Evolutionary conservation across 2,113 vertebrate species (phyloP).

Genomic region (Rhinoptilus africanus): DNA sequence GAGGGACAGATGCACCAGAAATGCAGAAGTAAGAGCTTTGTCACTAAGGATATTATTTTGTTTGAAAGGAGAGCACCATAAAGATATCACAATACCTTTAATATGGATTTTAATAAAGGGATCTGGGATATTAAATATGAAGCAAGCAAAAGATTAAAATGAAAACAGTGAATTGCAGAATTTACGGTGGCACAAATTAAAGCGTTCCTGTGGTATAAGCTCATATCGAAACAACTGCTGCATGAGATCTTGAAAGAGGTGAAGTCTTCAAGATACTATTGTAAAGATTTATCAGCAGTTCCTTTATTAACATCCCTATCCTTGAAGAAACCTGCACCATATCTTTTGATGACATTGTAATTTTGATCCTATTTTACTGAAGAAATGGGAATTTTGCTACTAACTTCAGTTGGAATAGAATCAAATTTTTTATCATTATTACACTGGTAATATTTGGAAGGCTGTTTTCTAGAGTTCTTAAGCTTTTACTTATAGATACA

Average conservation of each 20-base stretch:
- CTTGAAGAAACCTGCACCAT: neutral
- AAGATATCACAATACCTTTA: conserved; percentile 27
- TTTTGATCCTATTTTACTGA: conserved; percentile 19
- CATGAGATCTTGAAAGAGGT: neutral
- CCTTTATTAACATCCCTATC: conserved; percentile 11
- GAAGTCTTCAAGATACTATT: neutral
- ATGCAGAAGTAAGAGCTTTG: neutral
- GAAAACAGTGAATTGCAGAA: neutral
- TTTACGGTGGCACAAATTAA: neutral
- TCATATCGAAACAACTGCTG: neutral
- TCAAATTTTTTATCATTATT: neutral
- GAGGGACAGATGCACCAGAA: neutral
- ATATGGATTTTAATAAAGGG: conserved; percentile 50
- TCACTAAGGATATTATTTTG: neutral
- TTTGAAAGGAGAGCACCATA: neutral
- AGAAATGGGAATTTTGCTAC: neutral
- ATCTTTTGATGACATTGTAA: conserved; percentile 19
- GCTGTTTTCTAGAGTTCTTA: neutral
- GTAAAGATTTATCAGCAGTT: conserved; percentile 37
- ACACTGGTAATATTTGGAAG: neutral
- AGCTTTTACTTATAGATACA: neutral
- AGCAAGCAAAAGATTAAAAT: conserved; percentile 10
- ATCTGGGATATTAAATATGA: conserved; percentile 11
- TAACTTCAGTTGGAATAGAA: neutral
- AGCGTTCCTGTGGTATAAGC: neutral